phyloP scores from a whole-genome alignment of 53 echinoderm and acorn worm species.

The Patiria pectinifera region DNA sequence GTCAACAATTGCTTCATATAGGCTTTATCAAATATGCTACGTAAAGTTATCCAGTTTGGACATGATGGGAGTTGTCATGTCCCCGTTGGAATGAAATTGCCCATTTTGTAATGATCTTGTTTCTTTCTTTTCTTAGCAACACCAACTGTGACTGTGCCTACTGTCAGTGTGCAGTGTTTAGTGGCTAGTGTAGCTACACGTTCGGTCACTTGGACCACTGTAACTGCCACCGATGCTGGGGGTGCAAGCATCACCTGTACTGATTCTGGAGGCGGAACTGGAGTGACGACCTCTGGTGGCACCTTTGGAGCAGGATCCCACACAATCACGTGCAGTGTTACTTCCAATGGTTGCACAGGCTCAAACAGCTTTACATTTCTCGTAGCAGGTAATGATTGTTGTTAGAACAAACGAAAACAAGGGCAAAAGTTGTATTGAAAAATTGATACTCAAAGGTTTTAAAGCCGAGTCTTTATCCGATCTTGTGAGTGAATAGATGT shows the following conservation, averaged over 20 bases:
- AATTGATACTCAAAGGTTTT: no score
- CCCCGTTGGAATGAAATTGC: no score
- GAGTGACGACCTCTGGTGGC: neutral
- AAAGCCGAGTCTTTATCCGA: no score
- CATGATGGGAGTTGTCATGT: no score
- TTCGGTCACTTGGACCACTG: neutral
- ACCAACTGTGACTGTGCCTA: neutral
- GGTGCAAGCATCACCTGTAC: neutral
- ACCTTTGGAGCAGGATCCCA: neutral
- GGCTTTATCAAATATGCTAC: no score
- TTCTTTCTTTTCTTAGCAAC: neutral
- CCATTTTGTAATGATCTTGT: neutral
- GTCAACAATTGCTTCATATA: no score
- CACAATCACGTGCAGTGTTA: neutral
- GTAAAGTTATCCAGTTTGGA: no score
- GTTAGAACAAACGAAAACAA: no score
- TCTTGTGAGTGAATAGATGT: no score
- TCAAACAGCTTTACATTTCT: neutral
- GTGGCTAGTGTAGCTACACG: neutral
- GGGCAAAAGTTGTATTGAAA: no score
- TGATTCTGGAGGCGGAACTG: neutral
- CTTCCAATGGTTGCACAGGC: neutral
- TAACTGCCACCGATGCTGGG: neutral
- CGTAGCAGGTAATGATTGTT: neutral
- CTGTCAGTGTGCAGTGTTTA: neutral